Conservation (phyloP, 2,888 invertebrate genomes). For the Torymus tubicola region DNA sequence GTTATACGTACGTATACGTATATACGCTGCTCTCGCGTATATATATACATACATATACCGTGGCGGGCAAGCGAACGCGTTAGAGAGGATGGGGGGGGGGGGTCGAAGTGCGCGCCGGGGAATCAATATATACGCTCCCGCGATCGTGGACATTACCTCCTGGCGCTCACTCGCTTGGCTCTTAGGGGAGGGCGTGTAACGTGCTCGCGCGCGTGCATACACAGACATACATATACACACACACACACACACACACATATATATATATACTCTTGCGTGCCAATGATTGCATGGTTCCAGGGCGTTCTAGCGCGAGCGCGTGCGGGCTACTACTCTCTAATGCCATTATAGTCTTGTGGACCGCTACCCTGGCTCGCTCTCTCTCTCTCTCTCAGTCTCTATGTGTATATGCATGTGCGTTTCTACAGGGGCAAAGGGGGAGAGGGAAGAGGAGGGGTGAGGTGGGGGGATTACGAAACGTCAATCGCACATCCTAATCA, state of each 20-base stretch:
- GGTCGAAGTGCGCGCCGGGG: conserved; percentile 15
- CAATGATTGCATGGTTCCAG: conserved; percentile 69
- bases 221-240: no score
- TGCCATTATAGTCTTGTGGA: conserved; percentile 62
- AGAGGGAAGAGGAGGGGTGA: no score
- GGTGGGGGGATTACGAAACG: conserved; percentile 67
- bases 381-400: background rate
- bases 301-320: conserved; percentile 62
- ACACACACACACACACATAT: no score
- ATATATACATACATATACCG: background rate
- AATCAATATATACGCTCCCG: conserved; percentile 59
- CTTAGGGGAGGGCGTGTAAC: no score
- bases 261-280: conserved; percentile 63
- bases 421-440: no score
- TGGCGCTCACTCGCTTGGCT: no score
- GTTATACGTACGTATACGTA: no score
- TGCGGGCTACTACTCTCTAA: conserved; percentile 63
- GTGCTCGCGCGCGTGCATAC: no score
- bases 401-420: background rate
- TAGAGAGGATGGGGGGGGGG: conserved; percentile 12
- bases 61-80: background rate
- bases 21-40: no score
- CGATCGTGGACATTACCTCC: conserved; percentile 51
- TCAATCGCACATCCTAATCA: conserved; percentile 68
- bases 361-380: conserved; percentile 1